Conservation (phyloP, 2,888 invertebrate species). For the Pyrocoelia pectoralis region DNA sequence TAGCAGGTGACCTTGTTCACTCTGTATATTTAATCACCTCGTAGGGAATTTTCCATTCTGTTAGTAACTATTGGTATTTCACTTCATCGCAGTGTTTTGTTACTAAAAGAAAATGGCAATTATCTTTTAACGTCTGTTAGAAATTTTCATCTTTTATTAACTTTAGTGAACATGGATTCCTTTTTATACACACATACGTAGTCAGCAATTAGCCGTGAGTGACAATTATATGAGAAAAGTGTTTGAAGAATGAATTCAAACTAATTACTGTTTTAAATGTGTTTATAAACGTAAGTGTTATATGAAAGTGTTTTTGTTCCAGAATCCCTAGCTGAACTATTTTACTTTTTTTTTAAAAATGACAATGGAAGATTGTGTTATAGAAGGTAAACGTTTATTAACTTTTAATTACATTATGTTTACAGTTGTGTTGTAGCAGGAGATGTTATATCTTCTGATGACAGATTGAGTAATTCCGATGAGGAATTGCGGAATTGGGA, state of each 20-base stretch:
- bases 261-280: too few species aligned
- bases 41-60: background rate
- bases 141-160: background rate
- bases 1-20: too few species aligned
- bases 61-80: background rate
- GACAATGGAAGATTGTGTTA: constrained; percentile 4
- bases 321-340: too few species aligned
- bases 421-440: background rate
- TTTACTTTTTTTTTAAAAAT: too few species aligned
- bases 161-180: too few species aligned
- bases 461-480: constrained; percentile 1
- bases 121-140: background rate
- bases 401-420: too few species aligned
- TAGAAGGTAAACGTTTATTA: background rate
- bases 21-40: background rate
- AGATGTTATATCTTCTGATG: background rate
- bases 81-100: background rate
- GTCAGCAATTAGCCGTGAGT: too few species aligned
- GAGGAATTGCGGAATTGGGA: constrained; percentile 41
- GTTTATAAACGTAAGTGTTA: too few species aligned
- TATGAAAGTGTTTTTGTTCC: too few species aligned
- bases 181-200: too few species aligned
- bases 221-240: too few species aligned
- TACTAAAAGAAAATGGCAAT: constrained; percentile 9
- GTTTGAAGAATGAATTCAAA: too few species aligned